Percentiles rank a stretch among this genome's conserved stretches.
These are phyloP conservation scores for Lasioglossum zephyrum DNA, from an alignment of 2,888 invertebrate species.

Conservation along the genomic window DNA sequence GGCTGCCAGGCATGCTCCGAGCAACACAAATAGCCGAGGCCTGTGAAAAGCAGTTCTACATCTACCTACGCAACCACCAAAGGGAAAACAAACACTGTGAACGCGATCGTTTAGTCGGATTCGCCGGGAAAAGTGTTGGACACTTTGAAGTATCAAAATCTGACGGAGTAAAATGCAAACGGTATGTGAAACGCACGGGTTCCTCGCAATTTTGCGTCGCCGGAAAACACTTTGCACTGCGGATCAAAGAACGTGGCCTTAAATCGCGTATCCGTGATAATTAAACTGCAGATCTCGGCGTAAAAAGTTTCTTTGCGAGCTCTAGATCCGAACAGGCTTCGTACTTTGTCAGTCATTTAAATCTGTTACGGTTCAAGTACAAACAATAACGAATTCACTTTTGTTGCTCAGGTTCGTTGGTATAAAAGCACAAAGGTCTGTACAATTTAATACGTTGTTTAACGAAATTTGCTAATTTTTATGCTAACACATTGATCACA, in stretches of 20 bases:
- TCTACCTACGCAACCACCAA: neutral
- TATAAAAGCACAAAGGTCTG: neutral
- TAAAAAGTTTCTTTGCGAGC: neutral
- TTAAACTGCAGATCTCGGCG: conserved; percentile 1
- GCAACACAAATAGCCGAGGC: conserved; percentile 51
- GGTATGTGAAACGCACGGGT: neutral
- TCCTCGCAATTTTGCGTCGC: neutral
- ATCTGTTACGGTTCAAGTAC: neutral
- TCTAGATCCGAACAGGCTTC: neutral
- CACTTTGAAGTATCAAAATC: conserved; percentile 8
- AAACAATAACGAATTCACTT: neutral
- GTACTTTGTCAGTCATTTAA: neutral
- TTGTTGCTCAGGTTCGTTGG: neutral
- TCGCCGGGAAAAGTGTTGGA: neutral
- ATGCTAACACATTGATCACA: neutral
- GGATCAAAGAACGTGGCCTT: neutral
- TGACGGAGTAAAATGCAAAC: neutral
- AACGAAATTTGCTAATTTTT: neutral
- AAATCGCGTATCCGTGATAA: neutral
- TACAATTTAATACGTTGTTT: neutral
- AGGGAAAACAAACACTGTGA: conserved; percentile 33
- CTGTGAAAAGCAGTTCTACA: neutral
- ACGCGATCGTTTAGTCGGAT: conserved; percentile 19
- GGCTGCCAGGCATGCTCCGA: conserved; percentile 59
- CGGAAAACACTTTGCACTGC: neutral